Conservation (phyloP, 1,140 invertebrate species). For the Drosophila kikkawai region DNA sequence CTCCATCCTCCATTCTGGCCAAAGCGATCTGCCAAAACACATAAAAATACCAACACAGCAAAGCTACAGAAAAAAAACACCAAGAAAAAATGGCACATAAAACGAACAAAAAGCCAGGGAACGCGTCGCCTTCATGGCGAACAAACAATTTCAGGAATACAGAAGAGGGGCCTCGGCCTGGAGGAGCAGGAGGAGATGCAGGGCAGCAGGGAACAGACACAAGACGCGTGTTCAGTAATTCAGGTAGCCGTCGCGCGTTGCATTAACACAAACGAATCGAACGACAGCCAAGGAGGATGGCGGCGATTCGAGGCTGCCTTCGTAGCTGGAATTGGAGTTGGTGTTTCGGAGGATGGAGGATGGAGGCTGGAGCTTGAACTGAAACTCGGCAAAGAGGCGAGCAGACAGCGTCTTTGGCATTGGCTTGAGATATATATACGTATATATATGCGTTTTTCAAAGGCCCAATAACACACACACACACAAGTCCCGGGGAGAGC, state of each 20-base stretch:
- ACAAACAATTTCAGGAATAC: constrained; percentile 79
- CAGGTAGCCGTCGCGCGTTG: constrained; percentile 85
- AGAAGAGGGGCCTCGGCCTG: constrained; percentile 32
- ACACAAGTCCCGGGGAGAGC: constrained; percentile 8
- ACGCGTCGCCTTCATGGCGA: constrained; percentile 72
- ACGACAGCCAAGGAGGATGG: constrained; percentile 63
- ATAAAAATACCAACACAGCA: constrained; percentile 75
- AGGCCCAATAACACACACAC: constrained; percentile 40
- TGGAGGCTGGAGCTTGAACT: constrained; percentile 30
- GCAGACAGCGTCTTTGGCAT: constrained; percentile 50
- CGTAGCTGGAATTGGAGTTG: constrained; percentile 10
- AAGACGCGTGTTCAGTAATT: constrained; percentile 85
- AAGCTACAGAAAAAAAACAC: constrained; percentile 22
- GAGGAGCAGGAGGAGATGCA: constrained; percentile 10
- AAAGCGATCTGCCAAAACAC: constrained; percentile 73
- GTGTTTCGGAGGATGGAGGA: constrained; percentile 16
- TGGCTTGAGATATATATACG: constrained; percentile 3
- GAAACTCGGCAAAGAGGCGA: constrained; percentile 35
- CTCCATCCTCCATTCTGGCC: constrained; percentile 48
- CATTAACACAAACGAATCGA: constrained; percentile 83
- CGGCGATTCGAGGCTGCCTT: constrained; percentile 3
- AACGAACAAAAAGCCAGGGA: constrained; percentile 64
- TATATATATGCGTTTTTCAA: constrained; percentile 57
- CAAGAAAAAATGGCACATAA: constrained; percentile 63
- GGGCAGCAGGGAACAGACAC: constrained; percentile 67